Evolutionary conservation across 2,797 vertebrate species (phyloP), one percentile per base, ranked within the genome.

Genomic region (Brachyalestes nurse): DNA sequence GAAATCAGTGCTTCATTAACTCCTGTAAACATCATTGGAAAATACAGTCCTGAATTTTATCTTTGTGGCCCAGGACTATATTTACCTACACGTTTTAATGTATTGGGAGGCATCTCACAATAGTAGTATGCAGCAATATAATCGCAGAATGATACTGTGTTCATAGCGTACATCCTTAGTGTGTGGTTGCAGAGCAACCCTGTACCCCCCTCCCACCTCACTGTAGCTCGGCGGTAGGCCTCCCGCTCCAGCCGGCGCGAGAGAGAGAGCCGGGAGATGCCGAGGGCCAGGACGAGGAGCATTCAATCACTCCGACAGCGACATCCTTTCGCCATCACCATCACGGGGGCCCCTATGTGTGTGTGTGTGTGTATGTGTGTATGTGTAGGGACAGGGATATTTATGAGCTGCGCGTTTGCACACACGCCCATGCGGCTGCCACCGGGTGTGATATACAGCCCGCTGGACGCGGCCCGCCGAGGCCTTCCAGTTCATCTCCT

Each of bases 241-340:
- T 90, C 89, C 89, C 89, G 85, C 89, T 88, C 49, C 83, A 82
- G 90, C 89, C 87, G 25, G 58, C 8, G 74, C n/a, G 84, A 69
- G 81, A 89, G 87, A 72, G 12, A 89, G 87, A 72, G 12, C 76
- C 0, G 88, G 88, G 90, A 92, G 90, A 90, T 87, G 91, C 92
- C 89, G 90, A 89, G 87, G 88, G 90, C 92, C 92, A 83, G 87
- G 88, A 92, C 86, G 90, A 88, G 88, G 87, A 89, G 91, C 92
- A 89, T 89, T 95, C 94, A 89, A 94, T 95, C 94, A 95, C 90
- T 85, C 89, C 90, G 93, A 94, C 92, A 93, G 93, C 89, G 89
- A 93, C 93, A 94, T 93, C 93, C 93, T 92, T 91, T 93, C 89
- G 86, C 91, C 93, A 91, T 93, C 90, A 91, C 89, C 90, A 91